Evolutionary conservation across 2,888 invertebrate genomes (phyloP).

Genomic region (Tinea semifulvella): DNA sequence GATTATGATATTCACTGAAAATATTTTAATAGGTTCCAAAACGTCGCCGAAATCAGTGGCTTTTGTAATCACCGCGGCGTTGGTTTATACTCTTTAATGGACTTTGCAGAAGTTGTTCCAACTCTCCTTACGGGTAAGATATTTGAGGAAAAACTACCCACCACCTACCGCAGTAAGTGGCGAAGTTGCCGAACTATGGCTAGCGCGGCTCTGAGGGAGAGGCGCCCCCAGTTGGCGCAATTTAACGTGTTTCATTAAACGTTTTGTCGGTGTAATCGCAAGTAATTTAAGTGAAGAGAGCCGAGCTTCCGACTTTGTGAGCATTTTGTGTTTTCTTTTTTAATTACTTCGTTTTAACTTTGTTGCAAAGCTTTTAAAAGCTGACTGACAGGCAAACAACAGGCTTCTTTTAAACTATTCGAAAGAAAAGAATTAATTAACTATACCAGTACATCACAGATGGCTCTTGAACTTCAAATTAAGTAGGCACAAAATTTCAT

Average conservation of each 20-base stretch:
- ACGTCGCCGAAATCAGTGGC: constrained; percentile 53
- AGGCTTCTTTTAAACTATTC: constrained; percentile 61
- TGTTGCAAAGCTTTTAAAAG: constrained; percentile 62
- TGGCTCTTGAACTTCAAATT: constrained; percentile 33
- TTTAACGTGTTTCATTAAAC: constrained; percentile 66
- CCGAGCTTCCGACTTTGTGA: constrained; percentile 65
- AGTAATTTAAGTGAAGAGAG: constrained; percentile 67
- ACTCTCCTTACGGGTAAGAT: constrained; percentile 64
- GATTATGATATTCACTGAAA: constrained; percentile 24
- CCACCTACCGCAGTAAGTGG: constrained; percentile 55
- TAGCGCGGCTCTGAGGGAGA: constrained; percentile 27
- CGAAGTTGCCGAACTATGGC: constrained; percentile 55
- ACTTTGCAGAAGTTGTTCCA: constrained; percentile 62
- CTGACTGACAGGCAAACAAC: constrained; percentile 66
- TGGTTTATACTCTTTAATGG: constrained; percentile 64
- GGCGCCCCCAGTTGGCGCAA: constrained; percentile 52
- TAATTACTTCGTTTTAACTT: constrained; percentile 68
- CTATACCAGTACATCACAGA: constrained; percentile 41
- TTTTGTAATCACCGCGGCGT: constrained; percentile 57
- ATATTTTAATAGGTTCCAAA: constrained; percentile 51
- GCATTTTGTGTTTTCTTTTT: constrained; percentile 67
- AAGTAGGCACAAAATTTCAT: constrained; percentile 21
- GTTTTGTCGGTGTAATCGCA: constrained; percentile 66
- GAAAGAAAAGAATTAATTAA: constrained; percentile 49
- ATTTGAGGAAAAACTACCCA: constrained; percentile 63